Base-by-base conservation (phyloP, 2,797 vertebrate species). In the Rhinichthys osculus region DNA sequence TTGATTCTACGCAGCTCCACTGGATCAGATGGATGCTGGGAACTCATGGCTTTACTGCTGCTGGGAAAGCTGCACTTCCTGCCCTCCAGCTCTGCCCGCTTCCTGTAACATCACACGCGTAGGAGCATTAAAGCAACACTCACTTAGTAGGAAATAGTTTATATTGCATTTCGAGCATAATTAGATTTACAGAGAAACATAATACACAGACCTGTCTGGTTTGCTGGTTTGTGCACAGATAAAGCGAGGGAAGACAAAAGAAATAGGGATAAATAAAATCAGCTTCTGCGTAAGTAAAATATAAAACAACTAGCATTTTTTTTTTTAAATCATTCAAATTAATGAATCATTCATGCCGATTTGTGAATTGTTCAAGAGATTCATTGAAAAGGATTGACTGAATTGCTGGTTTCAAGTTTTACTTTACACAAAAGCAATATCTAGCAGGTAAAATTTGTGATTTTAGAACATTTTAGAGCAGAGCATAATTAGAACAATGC, bases 1-100 rank as follows among this genome's bases (percentile, higher is more conserved):
- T 99, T 99, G 95, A 99, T 98, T 87, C 98, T 96, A 73, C 98
- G 96, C 4, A 99, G 96, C 92, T 99, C 98, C 88, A 99, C 98
- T 0, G 98, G 98, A 85, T 99, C 98, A 52, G 98, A 99, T 89
- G 98, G 98, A 89, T 99, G 98, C 89, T 99, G 98, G 80, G 98
- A 99, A 77, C 97, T 98, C 92, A 98, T 96, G 71, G 98, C 97
- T 92, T 99, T 99, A 84, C 87, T 64, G 94, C 94, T 99, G 92
- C 98, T 98, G 3, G 98, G 98, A 89, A 99, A 97, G 90, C 98
- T 99, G 93, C 96, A 97, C 88, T 99, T 99, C 92, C 98, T 97
- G 90, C 97, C 98, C 82, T 99, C 98, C 0, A 97, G 96, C 87
- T 99, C 98, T 10, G 98, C 97, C 73, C 98, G 96, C 92, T 99